phyloP scores from a whole-genome alignment of 2,888 invertebrate genomes.

The Eurois occulta region DNA sequence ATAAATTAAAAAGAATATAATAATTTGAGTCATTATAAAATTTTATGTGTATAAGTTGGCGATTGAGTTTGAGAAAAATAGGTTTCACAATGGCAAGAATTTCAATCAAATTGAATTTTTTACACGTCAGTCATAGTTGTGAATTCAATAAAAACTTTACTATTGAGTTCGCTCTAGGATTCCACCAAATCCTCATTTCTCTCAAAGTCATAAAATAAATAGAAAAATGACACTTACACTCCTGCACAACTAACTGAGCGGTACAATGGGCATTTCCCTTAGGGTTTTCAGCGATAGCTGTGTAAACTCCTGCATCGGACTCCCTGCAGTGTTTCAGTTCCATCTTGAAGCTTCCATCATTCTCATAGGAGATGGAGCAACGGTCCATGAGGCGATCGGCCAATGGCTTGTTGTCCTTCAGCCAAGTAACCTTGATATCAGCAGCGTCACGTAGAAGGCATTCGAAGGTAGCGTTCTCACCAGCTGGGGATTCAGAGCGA shows the following conservation, averaged over 20 bases:
- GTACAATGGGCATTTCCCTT: slow-evolving; percentile 96
- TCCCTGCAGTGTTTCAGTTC: slow-evolving; percentile 94
- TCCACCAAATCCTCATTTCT: slow-evolving; percentile 16
- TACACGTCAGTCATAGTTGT: background rate
- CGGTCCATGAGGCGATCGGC: slow-evolving; percentile 94
- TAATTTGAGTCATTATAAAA: slow-evolving; percentile 9
- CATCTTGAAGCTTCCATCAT: slow-evolving; percentile 92
- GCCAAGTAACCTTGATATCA: slow-evolving; percentile 93
- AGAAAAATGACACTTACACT: slow-evolving; percentile 91
- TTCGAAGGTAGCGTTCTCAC: slow-evolving; percentile 95
- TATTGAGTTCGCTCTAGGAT: background rate
- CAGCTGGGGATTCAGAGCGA: slow-evolving; percentile 91
- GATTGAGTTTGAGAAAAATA: slow-evolving; percentile 28
- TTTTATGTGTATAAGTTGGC: slow-evolving; percentile 2
- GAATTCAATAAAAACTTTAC: background rate
- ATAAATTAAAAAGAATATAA: background rate
- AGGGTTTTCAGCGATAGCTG: slow-evolving; percentile 95
- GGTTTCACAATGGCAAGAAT: background rate
- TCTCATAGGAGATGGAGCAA: slow-evolving; percentile 91
- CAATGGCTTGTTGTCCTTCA: slow-evolving; percentile 96
- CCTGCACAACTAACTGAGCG: slow-evolving; percentile 96
- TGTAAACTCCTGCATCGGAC: slow-evolving; percentile 97
- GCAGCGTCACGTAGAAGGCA: slow-evolving; percentile 92
- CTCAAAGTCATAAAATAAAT: slow-evolving; percentile 38
- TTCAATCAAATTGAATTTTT: background rate